Conservation (phyloP, 2,797 vertebrate genomes). For the Poecilia gillii region DNA sequence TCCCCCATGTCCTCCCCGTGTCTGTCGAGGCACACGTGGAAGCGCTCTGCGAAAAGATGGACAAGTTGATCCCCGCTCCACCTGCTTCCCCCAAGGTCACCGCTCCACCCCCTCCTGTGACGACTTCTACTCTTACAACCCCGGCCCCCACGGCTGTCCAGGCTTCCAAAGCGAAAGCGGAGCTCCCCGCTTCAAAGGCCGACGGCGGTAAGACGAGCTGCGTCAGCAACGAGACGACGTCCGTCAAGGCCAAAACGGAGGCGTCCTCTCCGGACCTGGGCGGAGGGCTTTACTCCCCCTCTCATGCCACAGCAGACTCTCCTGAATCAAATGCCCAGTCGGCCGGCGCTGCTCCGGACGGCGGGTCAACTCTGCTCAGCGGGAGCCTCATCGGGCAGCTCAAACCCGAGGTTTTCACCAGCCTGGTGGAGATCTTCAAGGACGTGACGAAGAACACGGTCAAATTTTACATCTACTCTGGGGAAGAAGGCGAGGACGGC, state of each 20-base stretch:
- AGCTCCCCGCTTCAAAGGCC: slow-evolving; percentile 42
- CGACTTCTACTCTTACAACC: slow-evolving; percentile 44
- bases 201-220: slow-evolving; percentile 41
- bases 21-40: slow-evolving; percentile 87
- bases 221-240: slow-evolving; percentile 42
- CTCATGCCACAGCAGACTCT: slow-evolving; percentile 60
- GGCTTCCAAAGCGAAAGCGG: slow-evolving; percentile 56
- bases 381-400: slow-evolving; percentile 89
- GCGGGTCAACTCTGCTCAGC: slow-evolving; percentile 62
- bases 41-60: slow-evolving; percentile 88
- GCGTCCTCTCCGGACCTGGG: slow-evolving; percentile 21
- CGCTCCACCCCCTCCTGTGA: slow-evolving; percentile 44
- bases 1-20: slow-evolving; percentile 81
- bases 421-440: slow-evolving; percentile 92
- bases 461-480: slow-evolving; percentile 95
- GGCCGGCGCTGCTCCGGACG: slow-evolving; percentile 24
- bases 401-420: slow-evolving; percentile 91
- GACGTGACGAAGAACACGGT: slow-evolving; percentile 92
- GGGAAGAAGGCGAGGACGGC: slow-evolving; percentile 85
- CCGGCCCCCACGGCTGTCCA: slow-evolving; percentile 33
- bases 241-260: slow-evolving; percentile 50
- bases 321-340: slow-evolving; percentile 49
- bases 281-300: slow-evolving; percentile 70
- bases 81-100: slow-evolving; percentile 45
- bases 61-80: slow-evolving; percentile 77